Base-by-base conservation (phyloP, 2,888 invertebrate species). In the Thymelicus lineola region DNA sequence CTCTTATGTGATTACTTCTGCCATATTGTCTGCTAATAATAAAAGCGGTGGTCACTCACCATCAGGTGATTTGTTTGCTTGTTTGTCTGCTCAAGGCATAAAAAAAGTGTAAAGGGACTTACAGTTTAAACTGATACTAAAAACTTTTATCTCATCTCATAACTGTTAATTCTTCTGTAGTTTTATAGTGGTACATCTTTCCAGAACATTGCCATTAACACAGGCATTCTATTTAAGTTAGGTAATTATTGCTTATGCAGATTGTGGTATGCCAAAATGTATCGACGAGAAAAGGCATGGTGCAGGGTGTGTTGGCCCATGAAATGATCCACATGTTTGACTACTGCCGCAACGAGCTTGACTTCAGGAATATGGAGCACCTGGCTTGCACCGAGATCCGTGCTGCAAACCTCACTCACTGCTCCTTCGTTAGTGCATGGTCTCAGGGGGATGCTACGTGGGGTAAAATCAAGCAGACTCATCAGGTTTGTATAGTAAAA, bases 321-420 rank as follows among this genome's bases (percentile, higher is more conserved):
- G 99, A 99, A 89, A 95, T 99, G 95, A 96, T 99, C 60, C 99
- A 99, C 86, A 98, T 99, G 97, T 99, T 98, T 83, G 99, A 99
- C 87, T 97, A 96, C 83, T 99, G 99, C 85, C 95, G 96, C 57
- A 97, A 98, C 75, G 95, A 99, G 60, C 84, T 98, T 69, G 97
- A 99, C 88, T 98, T 98, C 79, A 96, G 95, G 78, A 98, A 99
- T 84, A 94, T 98, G 75, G 97, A 98, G 75, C 99, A 99, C 86
- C 88, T 99, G 70, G 99, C 99, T 0, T 99, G 99, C 82, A 98
- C 98, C 0, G 99, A 99, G 94, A 97, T 99, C 73, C 92, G 99
- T 75, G 99, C 99, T 1, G 98, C 99, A 0, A 99, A 98, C 87
- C 93, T 99, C 53, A 97, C 98, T 0, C 98, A 99, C 87, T 99